Evolutionary conservation across 2,113 vertebrate genomes (phyloP).

Genomic region (Entelurus aequoreus): DNA sequence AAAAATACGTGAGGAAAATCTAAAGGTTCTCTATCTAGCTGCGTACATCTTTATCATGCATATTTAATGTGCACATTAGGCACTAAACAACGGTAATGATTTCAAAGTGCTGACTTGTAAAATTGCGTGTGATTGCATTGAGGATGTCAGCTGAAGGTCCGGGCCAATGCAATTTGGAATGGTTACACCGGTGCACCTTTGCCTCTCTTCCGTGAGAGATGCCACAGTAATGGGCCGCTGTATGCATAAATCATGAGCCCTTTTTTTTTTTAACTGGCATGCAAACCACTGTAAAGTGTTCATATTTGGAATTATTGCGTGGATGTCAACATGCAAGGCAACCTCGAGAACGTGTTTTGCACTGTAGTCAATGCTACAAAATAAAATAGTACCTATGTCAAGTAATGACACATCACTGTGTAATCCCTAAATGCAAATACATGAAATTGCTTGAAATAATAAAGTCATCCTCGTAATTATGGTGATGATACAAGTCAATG

Average conservation of each 20-base stretch:
- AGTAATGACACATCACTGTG: conserved; percentile 72
- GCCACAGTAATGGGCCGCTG: conserved; percentile 43
- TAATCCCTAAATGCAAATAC: conserved; percentile 61
- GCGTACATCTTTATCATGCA: conserved; percentile 37
- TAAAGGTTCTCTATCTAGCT: conserved; percentile 12
- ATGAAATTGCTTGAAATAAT: conserved; percentile 71
- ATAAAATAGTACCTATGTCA: conserved; percentile 57
- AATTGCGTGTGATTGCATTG: conserved; percentile 32
- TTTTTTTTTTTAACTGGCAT: conserved; percentile 24
- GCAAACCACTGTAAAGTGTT: conserved; percentile 31
- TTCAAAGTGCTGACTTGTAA: conserved; percentile 60
- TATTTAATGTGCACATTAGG: conserved; percentile 58
- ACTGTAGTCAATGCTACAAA: conserved; percentile 55
- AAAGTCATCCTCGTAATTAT: conserved; percentile 71
- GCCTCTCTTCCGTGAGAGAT: conserved; percentile 20
- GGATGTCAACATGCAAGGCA: conserved; percentile 9
- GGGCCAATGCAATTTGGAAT: conserved; percentile 32
- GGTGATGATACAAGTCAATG: conserved; percentile 76
- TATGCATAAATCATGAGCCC: conserved; percentile 54
- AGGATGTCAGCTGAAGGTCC: conserved; percentile 46
- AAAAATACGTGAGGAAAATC: conserved; percentile 23
- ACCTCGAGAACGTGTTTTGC: conserved; percentile 36
- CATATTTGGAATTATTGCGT: conserved; percentile 1
- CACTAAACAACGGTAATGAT: conserved; percentile 55
- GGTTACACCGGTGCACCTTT: conserved; percentile 32